These are phyloP conservation scores for Sparidentex hasta DNA, from an alignment of 2,797 vertebrate species.

Conservation along the genomic window DNA sequence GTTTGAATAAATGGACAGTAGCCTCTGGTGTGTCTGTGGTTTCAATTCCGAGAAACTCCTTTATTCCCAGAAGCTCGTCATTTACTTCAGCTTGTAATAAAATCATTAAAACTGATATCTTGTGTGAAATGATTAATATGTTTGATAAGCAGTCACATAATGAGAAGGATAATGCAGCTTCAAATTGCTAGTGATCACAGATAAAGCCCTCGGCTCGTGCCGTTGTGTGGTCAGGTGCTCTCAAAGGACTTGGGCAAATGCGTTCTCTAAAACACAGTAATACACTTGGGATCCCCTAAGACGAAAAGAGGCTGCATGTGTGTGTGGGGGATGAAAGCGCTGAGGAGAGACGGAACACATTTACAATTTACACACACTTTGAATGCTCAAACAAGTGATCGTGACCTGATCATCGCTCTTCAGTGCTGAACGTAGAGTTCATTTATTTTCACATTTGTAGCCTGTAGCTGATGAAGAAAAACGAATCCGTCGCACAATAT, in stretches of 20 bases:
- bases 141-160: constrained; percentile 54
- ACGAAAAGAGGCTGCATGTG: neutral
- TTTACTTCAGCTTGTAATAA: constrained; percentile 51
- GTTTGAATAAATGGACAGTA: neutral
- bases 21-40: constrained; percentile 8
- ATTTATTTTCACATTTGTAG: constrained; percentile 2
- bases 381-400: constrained; percentile 25
- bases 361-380: constrained; percentile 18
- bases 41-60: constrained; percentile 15
- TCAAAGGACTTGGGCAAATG: constrained; percentile 39
- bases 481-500: neutral
- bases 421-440: constrained; percentile 8
- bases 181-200: constrained; percentile 36
- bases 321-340: constrained; percentile 8
- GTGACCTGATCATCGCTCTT: neutral
- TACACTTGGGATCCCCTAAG: constrained; percentile 34
- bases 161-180: constrained; percentile 45
- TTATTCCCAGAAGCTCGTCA: constrained; percentile 32
- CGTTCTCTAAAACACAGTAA: constrained; percentile 23
- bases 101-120: constrained; percentile 54
- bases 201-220: constrained; percentile 38
- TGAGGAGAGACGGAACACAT: constrained; percentile 13
- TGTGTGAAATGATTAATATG: constrained; percentile 46
- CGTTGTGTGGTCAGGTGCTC: constrained; percentile 50
- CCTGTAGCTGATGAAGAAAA: constrained; percentile 1